Conservation (phyloP, 2,888 invertebrate genomes). For the Luperina testacea region DNA sequence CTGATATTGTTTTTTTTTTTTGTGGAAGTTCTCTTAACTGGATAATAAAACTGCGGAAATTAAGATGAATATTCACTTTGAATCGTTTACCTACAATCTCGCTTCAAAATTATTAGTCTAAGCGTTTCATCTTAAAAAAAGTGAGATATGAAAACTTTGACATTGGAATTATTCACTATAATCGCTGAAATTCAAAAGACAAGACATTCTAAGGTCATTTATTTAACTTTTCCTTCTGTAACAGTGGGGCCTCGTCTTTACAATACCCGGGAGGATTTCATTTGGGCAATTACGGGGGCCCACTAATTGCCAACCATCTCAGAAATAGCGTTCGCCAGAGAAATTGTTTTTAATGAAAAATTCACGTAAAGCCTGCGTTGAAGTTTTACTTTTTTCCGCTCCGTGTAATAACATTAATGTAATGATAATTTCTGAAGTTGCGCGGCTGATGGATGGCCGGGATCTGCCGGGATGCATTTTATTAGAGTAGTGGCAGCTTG, state of each 20-base stretch:
- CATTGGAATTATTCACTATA: conserved; percentile 65
- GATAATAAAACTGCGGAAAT: conserved; percentile 9
- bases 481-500: conserved; percentile 59
- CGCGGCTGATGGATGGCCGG: conserved; percentile 52
- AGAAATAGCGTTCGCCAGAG: conserved; percentile 74
- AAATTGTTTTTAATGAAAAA: conserved; percentile 84
- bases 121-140: conserved; percentile 47
- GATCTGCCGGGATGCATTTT: conserved; percentile 65
- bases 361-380: conserved; percentile 68
- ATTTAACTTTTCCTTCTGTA: conserved; percentile 71
- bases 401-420: conserved; percentile 65
- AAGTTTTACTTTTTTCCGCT: conserved; percentile 68
- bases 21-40: neutral
- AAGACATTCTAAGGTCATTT: conserved; percentile 71
- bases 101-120: conserved; percentile 2
- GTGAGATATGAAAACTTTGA: conserved; percentile 62
- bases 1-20: neutral
- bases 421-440: conserved; percentile 64
- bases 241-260: conserved; percentile 65
- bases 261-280: conserved; percentile 75
- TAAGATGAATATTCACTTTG: conserved; percentile 4
- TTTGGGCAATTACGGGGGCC: conserved; percentile 77
- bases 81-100: neutral
- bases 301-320: conserved; percentile 80
- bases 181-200: conserved; percentile 69